Conservation (phyloP, 2,797 vertebrate genomes). For the Chiroxiphia lanceolata region DNA sequence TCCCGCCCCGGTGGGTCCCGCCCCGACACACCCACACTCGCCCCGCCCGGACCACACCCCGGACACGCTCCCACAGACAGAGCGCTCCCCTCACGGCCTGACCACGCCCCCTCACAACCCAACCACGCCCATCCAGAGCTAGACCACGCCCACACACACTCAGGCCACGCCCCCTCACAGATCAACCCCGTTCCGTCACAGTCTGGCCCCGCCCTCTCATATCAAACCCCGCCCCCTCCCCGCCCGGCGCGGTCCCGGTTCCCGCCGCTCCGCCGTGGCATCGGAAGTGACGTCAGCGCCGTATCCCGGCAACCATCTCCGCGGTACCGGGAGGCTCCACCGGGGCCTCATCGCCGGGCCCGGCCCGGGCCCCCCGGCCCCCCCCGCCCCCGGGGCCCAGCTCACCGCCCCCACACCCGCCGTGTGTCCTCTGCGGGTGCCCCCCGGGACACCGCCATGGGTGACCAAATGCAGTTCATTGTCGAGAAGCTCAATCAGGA, state of each 20-base stretch:
- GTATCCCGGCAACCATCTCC: slow-evolving; percentile 65
- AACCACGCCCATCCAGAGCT: neutral
- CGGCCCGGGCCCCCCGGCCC: neutral
- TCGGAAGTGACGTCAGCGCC: slow-evolving; percentile 44
- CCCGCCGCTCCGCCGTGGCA: neutral
- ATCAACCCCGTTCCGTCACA: too few species aligned
- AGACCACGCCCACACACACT: neutral
- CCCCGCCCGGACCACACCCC: neutral
- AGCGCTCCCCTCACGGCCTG: rapidly evolving
- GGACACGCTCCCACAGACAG: neutral
- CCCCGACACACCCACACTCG: too few species aligned
- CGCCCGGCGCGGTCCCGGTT: rapidly evolving
- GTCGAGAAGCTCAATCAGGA: slow-evolving; percentile 94
- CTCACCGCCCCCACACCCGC: neutral
- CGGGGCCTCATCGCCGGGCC: neutral
- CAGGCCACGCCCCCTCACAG: neutral
- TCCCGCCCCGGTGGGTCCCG: too few species aligned
- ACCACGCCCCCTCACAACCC: neutral
- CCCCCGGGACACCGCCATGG: slow-evolving; percentile 77
- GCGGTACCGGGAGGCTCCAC: neutral
- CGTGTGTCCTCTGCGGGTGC: neutral
- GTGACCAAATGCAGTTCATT: slow-evolving; percentile 92
- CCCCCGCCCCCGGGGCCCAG: neutral
- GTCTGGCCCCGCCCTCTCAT: neutral
- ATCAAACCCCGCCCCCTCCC: neutral